These are phyloP conservation scores for Myotis davidii DNA, from an alignment of 2,113 vertebrate species.

Conservation along the genomic window DNA sequence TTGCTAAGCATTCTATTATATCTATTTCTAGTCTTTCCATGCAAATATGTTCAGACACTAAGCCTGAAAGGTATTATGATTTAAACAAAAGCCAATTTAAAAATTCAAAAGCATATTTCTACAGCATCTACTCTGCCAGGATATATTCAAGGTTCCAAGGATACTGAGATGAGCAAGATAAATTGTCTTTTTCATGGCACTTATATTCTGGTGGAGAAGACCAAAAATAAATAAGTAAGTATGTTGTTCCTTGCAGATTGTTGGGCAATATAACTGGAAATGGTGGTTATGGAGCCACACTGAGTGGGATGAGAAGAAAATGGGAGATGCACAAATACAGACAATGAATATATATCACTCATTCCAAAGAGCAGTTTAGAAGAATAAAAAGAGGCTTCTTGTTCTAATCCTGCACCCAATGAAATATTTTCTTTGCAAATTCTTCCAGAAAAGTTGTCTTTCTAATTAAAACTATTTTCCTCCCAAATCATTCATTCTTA, in stretches of 20 bases:
- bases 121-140: background rate
- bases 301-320: background rate
- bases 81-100: conserved; percentile 11
- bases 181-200: background rate
- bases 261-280: conserved; percentile 16
- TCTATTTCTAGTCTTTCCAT: conserved; percentile 1
- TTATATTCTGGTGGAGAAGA: background rate
- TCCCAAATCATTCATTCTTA: background rate
- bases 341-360: background rate
- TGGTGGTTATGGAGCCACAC: background rate
- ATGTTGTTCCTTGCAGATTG: background rate
- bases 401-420: background rate
- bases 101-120: background rate
- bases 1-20: background rate
- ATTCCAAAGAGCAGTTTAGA: background rate
- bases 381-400: background rate
- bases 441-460: background rate
- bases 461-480: background rate
- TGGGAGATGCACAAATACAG: background rate
- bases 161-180: background rate
- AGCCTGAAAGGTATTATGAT: background rate
- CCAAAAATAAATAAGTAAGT: background rate
- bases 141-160: background rate
- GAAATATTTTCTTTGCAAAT: background rate
- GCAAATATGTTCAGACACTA: background rate